These are phyloP conservation scores for Eudasyphora cyanicolor DNA, from an alignment of 2,888 invertebrate species.

Conservation along the genomic window DNA sequence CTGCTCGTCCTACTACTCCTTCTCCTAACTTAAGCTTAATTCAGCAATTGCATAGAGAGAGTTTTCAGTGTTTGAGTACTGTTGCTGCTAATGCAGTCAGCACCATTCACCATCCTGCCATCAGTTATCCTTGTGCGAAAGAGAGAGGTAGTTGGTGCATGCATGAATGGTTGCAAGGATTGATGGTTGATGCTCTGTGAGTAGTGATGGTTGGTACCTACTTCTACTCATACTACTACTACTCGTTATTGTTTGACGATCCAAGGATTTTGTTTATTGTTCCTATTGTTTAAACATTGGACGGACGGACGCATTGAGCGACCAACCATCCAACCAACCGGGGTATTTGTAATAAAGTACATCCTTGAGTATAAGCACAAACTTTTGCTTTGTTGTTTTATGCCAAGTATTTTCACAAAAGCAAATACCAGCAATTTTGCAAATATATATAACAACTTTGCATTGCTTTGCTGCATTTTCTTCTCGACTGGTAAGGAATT, in stretches of 20 bases:
- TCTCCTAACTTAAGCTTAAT: not conserved
- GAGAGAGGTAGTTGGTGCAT: not conserved
- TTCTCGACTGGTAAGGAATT: not conserved
- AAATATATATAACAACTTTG: not conserved
- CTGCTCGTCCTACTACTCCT: not conserved
- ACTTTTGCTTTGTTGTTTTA: conserved; percentile 17
- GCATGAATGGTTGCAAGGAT: not conserved
- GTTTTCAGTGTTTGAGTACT: too few relatives aligned
- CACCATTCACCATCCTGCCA: too few relatives aligned
- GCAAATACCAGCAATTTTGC: conserved; percentile 13
- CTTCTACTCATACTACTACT: too few relatives aligned
- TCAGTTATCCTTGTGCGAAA: not conserved
- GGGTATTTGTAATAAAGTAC: conserved; percentile 47
- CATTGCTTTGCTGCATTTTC: not conserved
- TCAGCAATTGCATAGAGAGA: not conserved
- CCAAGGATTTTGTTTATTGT: conserved; percentile 10
- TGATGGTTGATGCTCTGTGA: not conserved
- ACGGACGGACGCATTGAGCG: too few relatives aligned
- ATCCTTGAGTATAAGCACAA: conserved; percentile 50
- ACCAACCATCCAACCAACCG: not conserved
- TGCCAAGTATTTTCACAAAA: conserved; percentile 17
- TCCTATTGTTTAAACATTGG: conserved; percentile 8
- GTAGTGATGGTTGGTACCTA: not conserved
- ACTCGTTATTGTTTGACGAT: conserved; percentile 12
- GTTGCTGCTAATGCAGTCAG: not conserved